Percentiles rank a stretch among this genome's conserved stretches.
phyloP scores from a whole-genome alignment of 1,140 invertebrate genomes.

The Coboldia fuscipes region DNA sequence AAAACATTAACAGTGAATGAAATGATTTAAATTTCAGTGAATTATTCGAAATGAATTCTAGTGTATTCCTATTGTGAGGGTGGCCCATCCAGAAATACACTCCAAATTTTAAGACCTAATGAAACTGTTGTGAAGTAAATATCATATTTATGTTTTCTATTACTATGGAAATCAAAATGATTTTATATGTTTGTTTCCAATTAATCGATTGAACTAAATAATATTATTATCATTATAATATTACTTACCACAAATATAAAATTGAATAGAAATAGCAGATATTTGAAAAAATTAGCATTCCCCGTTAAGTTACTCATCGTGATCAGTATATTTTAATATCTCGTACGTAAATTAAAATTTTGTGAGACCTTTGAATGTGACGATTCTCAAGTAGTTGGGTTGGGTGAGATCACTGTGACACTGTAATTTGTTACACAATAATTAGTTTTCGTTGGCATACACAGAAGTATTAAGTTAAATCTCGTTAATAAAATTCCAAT shows the following conservation, averaged over 20 bases:
- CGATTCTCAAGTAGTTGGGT: too few relatives aligned
- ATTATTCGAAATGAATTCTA: not conserved
- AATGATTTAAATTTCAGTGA: not conserved
- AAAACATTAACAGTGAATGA: not conserved
- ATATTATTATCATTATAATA: slow-evolving; percentile 4
- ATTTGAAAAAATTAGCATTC: slow-evolving; percentile 32
- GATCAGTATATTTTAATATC: not conserved
- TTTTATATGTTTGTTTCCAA: slow-evolving; percentile 3
- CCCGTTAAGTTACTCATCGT: slow-evolving; percentile 20
- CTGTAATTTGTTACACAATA: too few relatives aligned
- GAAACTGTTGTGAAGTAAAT: not conserved
- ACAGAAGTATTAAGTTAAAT: too few relatives aligned
- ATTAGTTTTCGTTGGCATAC: too few relatives aligned
- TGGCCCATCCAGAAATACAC: not conserved
- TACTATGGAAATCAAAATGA: not conserved
- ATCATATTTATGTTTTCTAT: slow-evolving; percentile 2
- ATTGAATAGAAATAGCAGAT: slow-evolving; percentile 41
- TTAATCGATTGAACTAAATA: slow-evolving; percentile 1
- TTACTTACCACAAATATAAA: slow-evolving; percentile 41
- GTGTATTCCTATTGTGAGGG: not conserved
- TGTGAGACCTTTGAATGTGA: too few relatives aligned
- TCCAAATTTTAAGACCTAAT: not conserved
- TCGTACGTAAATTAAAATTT: too few relatives aligned
- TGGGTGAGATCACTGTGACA: too few relatives aligned
- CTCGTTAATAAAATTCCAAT: too few relatives aligned